Evolutionary conservation across 1,140 invertebrate genomes (phyloP), one percentile per base, ranked within the genome.

Genomic region (Ceratitis capitata): DNA sequence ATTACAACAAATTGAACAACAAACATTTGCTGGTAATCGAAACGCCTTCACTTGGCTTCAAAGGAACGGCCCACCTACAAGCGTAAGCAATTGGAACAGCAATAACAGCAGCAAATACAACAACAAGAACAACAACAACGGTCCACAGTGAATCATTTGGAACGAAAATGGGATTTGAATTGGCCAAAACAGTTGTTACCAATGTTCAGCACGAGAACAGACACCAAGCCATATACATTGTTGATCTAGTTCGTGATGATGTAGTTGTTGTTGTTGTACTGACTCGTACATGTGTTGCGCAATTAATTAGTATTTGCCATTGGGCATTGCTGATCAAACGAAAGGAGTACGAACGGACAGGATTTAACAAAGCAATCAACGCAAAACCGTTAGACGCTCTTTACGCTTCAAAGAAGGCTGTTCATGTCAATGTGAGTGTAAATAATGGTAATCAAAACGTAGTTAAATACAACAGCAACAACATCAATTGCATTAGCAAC

Each of bases 111-210:
- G n/a, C n/a, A n/a, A n/a, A n/a, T n/a, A n/a, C n/a, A n/a, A n/a
- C n/a, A n/a, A n/a, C n/a, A n/a, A n/a, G n/a, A n/a, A n/a, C n/a
- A n/a, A n/a, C n/a, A n/a, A n/a, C n/a, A n/a, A n/a, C n/a, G n/a
- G 45, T 45, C 39, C 39, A 45, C 69, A 14, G 19, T 35, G 69
- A 45, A 39, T 45, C 35, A 10, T 45, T n/a, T 45, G 26, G 10
- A 45, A 35, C 39, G 39, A 78, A 78, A 78, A 78, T 78, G 69
- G 69, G 69, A 78, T 78, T 78, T 45, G 39, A 78, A 47, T 35
- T 42, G 7, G n/a, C n/a, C 69, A 16, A 45, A 78, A 10, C 39
- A 78, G 35, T 23, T 45, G 69, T 45, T 39, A 69, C 14, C 39
- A 39, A 39, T 35, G 35, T n/a, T n/a, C 64, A 69, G 64, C 64